Evolutionary conservation across 92 coral and sea anemone genomes (phyloP).

Genomic region (Porites rus): DNA sequence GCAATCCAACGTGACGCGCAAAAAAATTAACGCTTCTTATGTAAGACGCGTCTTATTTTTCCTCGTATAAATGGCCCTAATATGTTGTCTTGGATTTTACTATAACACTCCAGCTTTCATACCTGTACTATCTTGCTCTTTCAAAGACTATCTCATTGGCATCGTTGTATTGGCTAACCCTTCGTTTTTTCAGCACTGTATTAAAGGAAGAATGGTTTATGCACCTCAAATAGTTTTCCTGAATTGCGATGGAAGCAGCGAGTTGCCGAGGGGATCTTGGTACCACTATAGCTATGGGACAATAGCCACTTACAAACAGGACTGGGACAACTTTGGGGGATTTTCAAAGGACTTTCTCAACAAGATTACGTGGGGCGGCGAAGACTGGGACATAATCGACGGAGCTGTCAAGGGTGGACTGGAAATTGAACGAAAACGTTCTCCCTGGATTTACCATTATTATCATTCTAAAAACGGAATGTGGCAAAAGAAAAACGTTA

Average conservation of each 20-base stretch:
- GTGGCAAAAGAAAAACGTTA: conserved; percentile 42
- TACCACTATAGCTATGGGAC: conserved; percentile 76
- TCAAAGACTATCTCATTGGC: too few species aligned
- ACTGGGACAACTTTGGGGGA: conserved; percentile 77
- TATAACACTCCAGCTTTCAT: too few species aligned
- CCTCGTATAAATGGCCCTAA: too few species aligned
- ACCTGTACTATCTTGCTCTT: too few species aligned
- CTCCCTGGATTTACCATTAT: conserved; percentile 61
- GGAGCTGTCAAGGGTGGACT: conserved; percentile 61
- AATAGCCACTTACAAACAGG: conserved; percentile 75
- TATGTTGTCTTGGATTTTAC: too few species aligned
- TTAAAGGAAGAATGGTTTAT: conserved; percentile 73
- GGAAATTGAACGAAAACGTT: conserved; percentile 62
- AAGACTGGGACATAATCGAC: conserved; percentile 77
- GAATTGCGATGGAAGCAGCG: conserved; percentile 48
- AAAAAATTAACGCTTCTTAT: too few species aligned
- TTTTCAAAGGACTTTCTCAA: conserved; percentile 29
- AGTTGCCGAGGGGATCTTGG: conserved; percentile 68
- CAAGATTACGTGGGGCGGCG: conserved; percentile 72
- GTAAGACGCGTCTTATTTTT: too few species aligned
- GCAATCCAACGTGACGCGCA: too few species aligned
- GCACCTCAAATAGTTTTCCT: conserved; percentile 77
- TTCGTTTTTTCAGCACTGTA: conserved; percentile 61
- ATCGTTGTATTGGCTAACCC: too few species aligned
- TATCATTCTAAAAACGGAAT: conserved; percentile 69